Evolutionary conservation across 1,140 invertebrate species (phyloP).

Genomic region (Cydia strobilella): DNA sequence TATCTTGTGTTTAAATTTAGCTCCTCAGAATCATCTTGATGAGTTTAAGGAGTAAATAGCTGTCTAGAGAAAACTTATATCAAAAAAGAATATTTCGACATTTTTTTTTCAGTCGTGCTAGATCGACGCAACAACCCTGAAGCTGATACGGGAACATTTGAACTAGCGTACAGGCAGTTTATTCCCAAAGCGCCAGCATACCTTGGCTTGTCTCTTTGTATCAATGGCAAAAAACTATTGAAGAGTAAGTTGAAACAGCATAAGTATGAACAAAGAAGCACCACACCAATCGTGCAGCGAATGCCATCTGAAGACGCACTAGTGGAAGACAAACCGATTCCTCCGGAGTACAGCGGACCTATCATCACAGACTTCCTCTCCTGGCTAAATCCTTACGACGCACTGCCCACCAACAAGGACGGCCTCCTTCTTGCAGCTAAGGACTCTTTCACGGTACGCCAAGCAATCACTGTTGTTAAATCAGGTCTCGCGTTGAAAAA

Average conservation of each 20-base stretch:
- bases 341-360: conserved; percentile 68
- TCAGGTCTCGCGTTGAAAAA: conserved; percentile 67
- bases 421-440: conserved; percentile 60
- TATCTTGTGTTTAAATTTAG: no score
- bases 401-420: conserved; percentile 67
- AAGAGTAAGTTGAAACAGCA: conserved; percentile 64
- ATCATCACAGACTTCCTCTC: conserved; percentile 77
- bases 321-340: conserved; percentile 59
- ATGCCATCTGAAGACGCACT: conserved; percentile 51
- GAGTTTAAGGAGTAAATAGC: no score
- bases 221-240: conserved; percentile 84
- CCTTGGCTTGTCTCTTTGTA: conserved; percentile 87
- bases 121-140: conserved; percentile 88
- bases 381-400: conserved; percentile 75
- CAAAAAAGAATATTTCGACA: not conserved
- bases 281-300: conserved; percentile 51
- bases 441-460: conserved; percentile 74
- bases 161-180: conserved; percentile 87
- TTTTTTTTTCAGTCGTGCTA: conserved; percentile 88
- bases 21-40: no score
- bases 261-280: conserved; percentile 57
- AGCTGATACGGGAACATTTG: conserved; percentile 92
- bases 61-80: not conserved
- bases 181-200: conserved; percentile 91
- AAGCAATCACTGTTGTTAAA: conserved; percentile 75